Evolutionary conservation across 2,797 vertebrate genomes (phyloP), one percentile per base, ranked within the genome.

Genomic region (Enteromius unitaeniatus): DNA sequence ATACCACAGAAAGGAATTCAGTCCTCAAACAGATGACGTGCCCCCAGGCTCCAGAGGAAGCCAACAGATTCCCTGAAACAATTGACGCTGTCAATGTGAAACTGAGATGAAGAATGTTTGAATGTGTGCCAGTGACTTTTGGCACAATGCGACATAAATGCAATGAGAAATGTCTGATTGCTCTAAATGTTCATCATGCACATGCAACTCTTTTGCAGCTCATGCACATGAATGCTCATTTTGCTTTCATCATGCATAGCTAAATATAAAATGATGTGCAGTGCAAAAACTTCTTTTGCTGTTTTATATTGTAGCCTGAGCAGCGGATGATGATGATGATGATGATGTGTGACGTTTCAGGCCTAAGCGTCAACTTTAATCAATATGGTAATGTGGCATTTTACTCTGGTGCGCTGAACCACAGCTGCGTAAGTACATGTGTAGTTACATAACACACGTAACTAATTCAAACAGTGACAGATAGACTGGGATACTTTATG

Each of bases 371-470:
- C 67, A 68, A 21, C 37, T 37, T 68, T 68, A 14, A 70, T 70
- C 68, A 70, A 26, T 47, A 70, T 70, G 68, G 40, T 47, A 70
- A 70, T 70, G 68, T 70, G 68, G 40, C 37, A 70, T 70, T 70
- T 70, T 70, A 70, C 68, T 40, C 9, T 45, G n/a, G 40, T 70
- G 68, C n/a, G 0, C 11, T 70, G 40, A 70, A 70, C 5, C 68
- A 26, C 40, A 26, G n/a, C 40, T 15, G 68, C 6, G 14, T 26
- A 17, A 70, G 68, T 47, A 45, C 68, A 2, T 1, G n/a, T 17
- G 40, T 26, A 26, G 45, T 40, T 70, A 15, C 26, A 70, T 42
- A 23, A 70, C 68, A 70, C 40, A 42, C 45, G 68, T 70, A 45
- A 17, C 40, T 23, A 45, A 13, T 23, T 67, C 17, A 37, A 19